Percentiles rank a stretch among this genome's conserved stretches.
Evolutionary conservation across 2,113 vertebrate genomes (phyloP).

Genomic region (Dinomys branickii): DNA sequence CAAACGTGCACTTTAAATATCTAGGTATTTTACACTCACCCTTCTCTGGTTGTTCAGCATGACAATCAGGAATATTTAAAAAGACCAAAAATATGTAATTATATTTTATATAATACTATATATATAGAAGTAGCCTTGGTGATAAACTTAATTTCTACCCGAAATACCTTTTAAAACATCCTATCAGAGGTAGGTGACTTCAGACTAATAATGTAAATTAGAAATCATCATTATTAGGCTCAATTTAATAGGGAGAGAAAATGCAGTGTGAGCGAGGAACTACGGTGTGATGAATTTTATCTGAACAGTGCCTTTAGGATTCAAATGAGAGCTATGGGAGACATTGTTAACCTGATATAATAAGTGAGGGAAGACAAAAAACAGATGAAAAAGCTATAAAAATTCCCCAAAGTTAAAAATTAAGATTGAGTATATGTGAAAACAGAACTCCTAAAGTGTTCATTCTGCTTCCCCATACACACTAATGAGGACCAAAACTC

Average conservation of each 20-base stretch:
- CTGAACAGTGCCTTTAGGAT: background rate
- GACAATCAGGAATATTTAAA: background rate
- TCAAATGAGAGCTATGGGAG: background rate
- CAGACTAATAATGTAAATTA: background rate
- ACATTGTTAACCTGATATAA: background rate
- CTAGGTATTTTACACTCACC: background rate
- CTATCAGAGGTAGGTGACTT: background rate
- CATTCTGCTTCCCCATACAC: background rate
- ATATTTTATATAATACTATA: background rate
- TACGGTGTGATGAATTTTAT: background rate
- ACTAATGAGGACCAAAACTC: background rate
- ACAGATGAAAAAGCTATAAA: background rate
- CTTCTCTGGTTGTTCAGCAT: background rate
- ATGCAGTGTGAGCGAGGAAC: background rate
- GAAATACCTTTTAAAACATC: constrained; percentile 7
- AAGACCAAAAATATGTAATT: background rate
- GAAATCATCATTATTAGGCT: background rate
- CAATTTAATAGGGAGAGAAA: background rate
- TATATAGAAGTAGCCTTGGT: background rate
- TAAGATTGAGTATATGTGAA: constrained; percentile 28
- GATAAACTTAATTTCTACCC: constrained; percentile 7
- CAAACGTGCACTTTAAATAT: background rate
- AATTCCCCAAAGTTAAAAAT: background rate
- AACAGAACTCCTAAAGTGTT: background rate
- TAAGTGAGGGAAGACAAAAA: background rate